Conservation (phyloP, 1,140 invertebrate genomes). For the Neodiprion virginianus region DNA sequence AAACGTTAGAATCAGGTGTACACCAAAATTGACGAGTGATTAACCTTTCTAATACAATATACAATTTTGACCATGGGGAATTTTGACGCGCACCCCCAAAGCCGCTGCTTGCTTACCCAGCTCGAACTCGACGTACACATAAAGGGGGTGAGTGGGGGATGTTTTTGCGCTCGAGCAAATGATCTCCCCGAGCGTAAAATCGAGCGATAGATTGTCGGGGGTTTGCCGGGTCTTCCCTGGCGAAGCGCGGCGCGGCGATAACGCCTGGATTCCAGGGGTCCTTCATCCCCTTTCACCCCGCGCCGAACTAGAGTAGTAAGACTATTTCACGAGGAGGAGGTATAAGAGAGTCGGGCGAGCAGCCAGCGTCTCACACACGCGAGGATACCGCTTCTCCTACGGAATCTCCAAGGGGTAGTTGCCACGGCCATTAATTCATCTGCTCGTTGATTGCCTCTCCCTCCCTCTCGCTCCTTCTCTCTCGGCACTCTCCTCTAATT, state of each 20-base stretch:
- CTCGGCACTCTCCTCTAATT: constrained; percentile 54
- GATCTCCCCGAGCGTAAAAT: constrained; percentile 35
- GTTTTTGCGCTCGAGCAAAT: constrained; percentile 28
- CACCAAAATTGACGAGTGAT: too few relatives aligned
- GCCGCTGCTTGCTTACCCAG: too few relatives aligned
- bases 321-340: too few relatives aligned
- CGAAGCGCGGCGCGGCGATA: background rate
- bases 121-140: too few relatives aligned
- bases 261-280: too few relatives aligned
- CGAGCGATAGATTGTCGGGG: constrained; percentile 36
- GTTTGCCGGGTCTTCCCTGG: background rate
- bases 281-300: too few relatives aligned
- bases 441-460: constrained; percentile 51
- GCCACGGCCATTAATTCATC: constrained; percentile 56
- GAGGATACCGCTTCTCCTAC: constrained; percentile 6
- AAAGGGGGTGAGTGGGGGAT: too few relatives aligned
- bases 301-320: too few relatives aligned
- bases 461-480: constrained; percentile 24
- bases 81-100: too few relatives aligned
- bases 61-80: too few relatives aligned
- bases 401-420: constrained; percentile 48
- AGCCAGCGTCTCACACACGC: constrained; percentile 16
- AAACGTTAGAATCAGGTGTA: too few relatives aligned
- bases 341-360: background rate
- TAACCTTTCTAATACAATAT: too few relatives aligned